phyloP scores from a whole-genome alignment of 2,888 invertebrate genomes.

The Germaria angustata region DNA sequence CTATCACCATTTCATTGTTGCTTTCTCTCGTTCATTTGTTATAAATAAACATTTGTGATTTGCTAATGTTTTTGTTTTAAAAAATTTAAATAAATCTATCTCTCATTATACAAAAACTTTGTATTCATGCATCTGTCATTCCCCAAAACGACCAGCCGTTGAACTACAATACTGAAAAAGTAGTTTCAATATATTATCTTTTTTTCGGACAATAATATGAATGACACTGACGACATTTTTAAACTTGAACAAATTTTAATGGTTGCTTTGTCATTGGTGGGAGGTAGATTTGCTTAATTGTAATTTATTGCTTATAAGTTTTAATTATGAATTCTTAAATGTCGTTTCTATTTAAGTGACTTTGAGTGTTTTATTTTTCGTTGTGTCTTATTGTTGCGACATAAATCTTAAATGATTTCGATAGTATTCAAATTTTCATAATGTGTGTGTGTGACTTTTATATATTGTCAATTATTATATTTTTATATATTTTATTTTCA shows the following conservation, averaged over 20 bases:
- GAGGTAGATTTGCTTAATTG: conserved; percentile 70
- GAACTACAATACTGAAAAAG: not conserved
- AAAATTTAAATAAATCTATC: conserved; percentile 48
- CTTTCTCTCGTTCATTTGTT: not conserved
- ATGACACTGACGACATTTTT: conserved; percentile 69
- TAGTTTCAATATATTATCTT: conserved; percentile 23
- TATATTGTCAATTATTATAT: conserved; percentile 17
- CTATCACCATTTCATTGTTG: not conserved
- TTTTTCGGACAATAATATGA: conserved; percentile 66
- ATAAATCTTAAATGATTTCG: conserved; percentile 35
- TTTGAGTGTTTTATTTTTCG: not conserved
- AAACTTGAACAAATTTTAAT: conserved; percentile 65
- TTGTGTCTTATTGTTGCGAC: conserved; percentile 16
- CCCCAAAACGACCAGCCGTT: not conserved
- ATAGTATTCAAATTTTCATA: not conserved
- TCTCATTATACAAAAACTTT: conserved; percentile 49
- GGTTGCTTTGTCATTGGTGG: conserved; percentile 66
- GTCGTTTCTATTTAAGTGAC: conserved; percentile 2
- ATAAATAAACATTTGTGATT: not conserved
- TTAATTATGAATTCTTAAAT: conserved; percentile 60
- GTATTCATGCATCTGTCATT: conserved; percentile 18
- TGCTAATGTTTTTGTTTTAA: not conserved
- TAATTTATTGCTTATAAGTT: conserved; percentile 69
- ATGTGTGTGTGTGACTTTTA: no score
- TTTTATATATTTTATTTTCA: not conserved